Percentiles rank a stretch among this genome's conserved stretches.
phyloP scores from a whole-genome alignment of 2,888 invertebrate genomes.

The Hoplodrina ambigua region DNA sequence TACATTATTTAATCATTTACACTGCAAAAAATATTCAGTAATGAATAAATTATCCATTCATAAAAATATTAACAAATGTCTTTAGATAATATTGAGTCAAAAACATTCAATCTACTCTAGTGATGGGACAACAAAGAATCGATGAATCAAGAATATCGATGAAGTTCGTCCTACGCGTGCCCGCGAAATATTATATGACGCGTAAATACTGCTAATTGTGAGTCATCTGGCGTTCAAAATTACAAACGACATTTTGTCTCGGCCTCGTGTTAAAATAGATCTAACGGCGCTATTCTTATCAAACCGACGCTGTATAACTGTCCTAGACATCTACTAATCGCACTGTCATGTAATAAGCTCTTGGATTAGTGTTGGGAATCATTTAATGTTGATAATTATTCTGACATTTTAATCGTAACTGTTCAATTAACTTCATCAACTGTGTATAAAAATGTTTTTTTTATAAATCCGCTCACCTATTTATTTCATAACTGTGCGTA shows the following conservation, averaged over 20 bases:
- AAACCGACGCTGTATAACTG: constrained; percentile 50
- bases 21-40: constrained; percentile 38
- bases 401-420: background rate
- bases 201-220: constrained; percentile 56
- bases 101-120: constrained; percentile 31
- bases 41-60: constrained; percentile 50
- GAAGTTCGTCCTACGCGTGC: constrained; percentile 35
- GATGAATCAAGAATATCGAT: constrained; percentile 41
- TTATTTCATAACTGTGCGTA: background rate
- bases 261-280: constrained; percentile 57
- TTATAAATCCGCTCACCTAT: too few species aligned
- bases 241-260: constrained; percentile 57
- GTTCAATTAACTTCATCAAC: background rate
- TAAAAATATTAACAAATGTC: constrained; percentile 41
- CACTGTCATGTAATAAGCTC: constrained; percentile 48
- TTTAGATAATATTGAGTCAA: constrained; percentile 26
- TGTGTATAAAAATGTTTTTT: background rate
- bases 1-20: constrained; percentile 39
- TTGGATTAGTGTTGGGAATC: constrained; percentile 30
- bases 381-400: background rate
- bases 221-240: constrained; percentile 56
- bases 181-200: constrained; percentile 49
- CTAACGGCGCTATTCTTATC: constrained; percentile 59
- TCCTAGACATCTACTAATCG: constrained; percentile 53
- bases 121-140: constrained; percentile 35